A percentile compares a stretch with the other conserved stretches of the same genome.
Conservation (phyloP, 1,140 invertebrate species). For the Augochlora pura region DNA sequence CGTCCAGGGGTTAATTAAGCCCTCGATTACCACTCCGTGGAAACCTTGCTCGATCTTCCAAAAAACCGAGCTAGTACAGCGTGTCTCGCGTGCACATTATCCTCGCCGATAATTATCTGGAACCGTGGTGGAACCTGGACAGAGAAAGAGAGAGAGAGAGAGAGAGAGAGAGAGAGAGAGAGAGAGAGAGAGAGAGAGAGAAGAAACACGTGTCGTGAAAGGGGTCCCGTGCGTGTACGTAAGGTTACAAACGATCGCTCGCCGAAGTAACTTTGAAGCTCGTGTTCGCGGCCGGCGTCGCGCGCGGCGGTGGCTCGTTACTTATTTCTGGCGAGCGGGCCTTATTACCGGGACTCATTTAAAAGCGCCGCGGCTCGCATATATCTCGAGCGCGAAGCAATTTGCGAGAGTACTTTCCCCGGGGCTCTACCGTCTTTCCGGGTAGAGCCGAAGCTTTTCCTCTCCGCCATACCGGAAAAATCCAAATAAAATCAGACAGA, state of each 20-base stretch:
- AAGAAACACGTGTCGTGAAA: constrained; percentile 47
- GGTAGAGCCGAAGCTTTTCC: constrained; percentile 12
- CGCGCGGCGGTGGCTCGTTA: constrained; percentile 44
- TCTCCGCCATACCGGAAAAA: background rate
- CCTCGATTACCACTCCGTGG: background rate
- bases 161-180: background rate
- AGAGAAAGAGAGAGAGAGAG: background rate
- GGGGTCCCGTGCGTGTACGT: constrained; percentile 39
- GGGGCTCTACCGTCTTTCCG: constrained; percentile 11
- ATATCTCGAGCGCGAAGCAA: constrained; percentile 10
- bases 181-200: constrained; percentile 12
- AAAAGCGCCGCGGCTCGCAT: constrained; percentile 21
- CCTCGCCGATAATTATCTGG: constrained; percentile 49
- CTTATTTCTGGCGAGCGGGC: constrained; percentile 47
- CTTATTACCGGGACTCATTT: constrained; percentile 39
- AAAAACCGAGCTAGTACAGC: background rate
- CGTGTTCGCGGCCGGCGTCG: constrained; percentile 26
- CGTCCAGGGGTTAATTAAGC: constrained; percentile 24
- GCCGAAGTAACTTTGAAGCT: constrained; percentile 51
- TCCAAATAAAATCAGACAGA: background rate
- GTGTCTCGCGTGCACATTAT: constrained; percentile 37
- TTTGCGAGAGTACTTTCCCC: constrained; percentile 23
- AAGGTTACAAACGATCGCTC: constrained; percentile 54
- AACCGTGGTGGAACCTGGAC: background rate
- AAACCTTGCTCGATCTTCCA: background rate